Conservation (phyloP, 2,113 vertebrate species). For the Nesospiza acunhae region DNA sequence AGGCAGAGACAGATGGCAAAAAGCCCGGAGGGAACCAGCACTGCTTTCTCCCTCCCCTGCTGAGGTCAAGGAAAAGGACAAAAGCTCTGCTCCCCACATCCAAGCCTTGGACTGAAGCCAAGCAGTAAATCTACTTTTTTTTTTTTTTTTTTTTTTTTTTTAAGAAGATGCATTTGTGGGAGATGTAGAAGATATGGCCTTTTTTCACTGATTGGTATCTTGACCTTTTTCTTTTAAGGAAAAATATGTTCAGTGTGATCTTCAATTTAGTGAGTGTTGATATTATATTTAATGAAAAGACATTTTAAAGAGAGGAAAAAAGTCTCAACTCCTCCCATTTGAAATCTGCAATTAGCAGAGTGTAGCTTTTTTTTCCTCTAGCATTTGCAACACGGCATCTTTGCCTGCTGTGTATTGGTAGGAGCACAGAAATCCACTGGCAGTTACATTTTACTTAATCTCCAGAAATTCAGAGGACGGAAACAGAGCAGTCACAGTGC, state of each 20-base stretch:
- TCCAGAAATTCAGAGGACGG: background rate
- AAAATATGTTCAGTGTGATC: background rate
- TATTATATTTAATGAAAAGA: background rate
- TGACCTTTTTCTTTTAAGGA: background rate
- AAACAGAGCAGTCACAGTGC: background rate
- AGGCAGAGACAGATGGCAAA: background rate
- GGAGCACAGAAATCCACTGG: background rate
- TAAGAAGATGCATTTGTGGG: background rate
- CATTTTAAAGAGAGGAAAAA: background rate
- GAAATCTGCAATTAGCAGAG: background rate
- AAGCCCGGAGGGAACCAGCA: background rate
- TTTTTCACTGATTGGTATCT: background rate
- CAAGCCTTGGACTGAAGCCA: background rate
- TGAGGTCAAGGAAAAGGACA: background rate
- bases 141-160: background rate
- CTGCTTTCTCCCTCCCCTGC: background rate
- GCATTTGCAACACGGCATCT: background rate
- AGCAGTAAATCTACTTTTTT: background rate
- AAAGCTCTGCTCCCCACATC: background rate
- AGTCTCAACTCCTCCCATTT: background rate
- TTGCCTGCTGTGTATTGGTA: accelerated
- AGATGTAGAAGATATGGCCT: background rate
- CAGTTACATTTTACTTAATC: background rate
- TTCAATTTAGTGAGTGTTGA: background rate
- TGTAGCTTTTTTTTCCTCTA: background rate